Base-by-base conservation (phyloP, 2,113 vertebrate species). In the Patagioenas fasciata region DNA sequence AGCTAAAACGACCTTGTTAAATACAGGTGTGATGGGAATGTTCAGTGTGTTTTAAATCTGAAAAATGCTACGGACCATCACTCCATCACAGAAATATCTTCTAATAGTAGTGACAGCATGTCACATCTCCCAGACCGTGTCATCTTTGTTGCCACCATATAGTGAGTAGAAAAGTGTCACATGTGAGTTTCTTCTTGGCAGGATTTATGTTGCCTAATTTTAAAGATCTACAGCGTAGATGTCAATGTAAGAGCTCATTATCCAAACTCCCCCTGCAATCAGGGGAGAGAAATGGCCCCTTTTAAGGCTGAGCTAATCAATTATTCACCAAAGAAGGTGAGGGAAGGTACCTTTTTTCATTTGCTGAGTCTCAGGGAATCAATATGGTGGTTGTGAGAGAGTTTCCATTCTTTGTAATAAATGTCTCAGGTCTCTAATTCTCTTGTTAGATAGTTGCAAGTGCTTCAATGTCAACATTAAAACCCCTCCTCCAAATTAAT, bases 291-390 rank as follows among this genome's bases (percentile, higher is more conserved):
- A 95, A 91, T 84, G 93, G 69, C 42, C 44, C 51, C 84, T 95
- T 93, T 42, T 72, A 65, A 86, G 91, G 80, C 86, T 81, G 83
- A 81, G 38, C 70, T 93, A 36, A 93, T 96, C 91, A 95, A 87
- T 95, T 95, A 94, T 96, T 95, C 82, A 90, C 93, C 93, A 88
- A 88, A 96, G 82, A 88, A 83, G 88, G 75, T 78, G 82, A 88
- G 23, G 64, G 75, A 83, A 93, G 72, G 36, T 62, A 64, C 64
- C 38, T 85, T 94, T 88, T 80, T 77, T 85, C 51, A 89, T 91
- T 83, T 83, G 42, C 51, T 28, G 70, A 89, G 42, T 48, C 67
- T 85, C 42, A 26, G 60, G 66, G 80, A 87, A 93, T 93, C 88
- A 71, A 83, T 94, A 90, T 24, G 42, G 24, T 85, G 88, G 47